A percentile compares a stretch with the other conserved stretches of the same genome.
These are phyloP conservation scores for Periophthalmus modestus DNA, from an alignment of 2,113 vertebrate species.

Conservation along the genomic window DNA sequence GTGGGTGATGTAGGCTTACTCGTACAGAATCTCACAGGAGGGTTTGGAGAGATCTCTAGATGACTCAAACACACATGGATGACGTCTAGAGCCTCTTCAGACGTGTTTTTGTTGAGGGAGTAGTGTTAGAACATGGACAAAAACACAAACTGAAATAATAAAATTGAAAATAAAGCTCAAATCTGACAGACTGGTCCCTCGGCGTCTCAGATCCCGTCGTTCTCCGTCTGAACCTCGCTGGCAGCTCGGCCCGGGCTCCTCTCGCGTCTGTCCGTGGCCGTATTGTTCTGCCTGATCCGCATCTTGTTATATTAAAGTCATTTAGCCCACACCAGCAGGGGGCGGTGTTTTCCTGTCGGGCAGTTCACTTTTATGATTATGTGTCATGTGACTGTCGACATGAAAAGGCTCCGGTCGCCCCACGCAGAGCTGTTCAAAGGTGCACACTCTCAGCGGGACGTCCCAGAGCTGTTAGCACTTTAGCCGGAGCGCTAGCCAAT, in stretches of 20 bases:
- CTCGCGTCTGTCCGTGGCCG: not conserved
- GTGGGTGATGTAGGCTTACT: no score
- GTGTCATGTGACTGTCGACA: conserved; percentile 50
- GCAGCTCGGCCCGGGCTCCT: not conserved
- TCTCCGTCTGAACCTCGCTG: not conserved
- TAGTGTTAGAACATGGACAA: no score
- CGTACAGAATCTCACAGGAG: no score
- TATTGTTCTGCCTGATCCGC: not conserved
- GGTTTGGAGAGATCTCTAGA: no score
- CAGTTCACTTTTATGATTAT: conserved; percentile 39
- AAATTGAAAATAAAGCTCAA: no score
- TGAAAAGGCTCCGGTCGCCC: conserved; percentile 38
- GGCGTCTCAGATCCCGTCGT: no score
- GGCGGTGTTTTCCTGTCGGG: conserved; percentile 18
- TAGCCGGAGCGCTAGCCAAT: conserved; percentile 32
- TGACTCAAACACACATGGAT: no score
- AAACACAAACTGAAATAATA: no score
- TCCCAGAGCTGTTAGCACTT: conserved; percentile 48
- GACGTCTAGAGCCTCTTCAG: no score
- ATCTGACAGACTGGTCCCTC: no score
- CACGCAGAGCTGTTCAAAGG: conserved; percentile 47
- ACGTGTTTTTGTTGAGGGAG: no score
- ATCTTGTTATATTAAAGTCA: not conserved
- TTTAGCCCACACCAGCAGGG: conserved; percentile 17
- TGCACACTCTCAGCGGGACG: conserved; percentile 52